Percentiles rank a stretch among this genome's conserved stretches.
phyloP scores from a whole-genome alignment of 2,888 invertebrate genomes.

The Copidosoma aretas region DNA sequence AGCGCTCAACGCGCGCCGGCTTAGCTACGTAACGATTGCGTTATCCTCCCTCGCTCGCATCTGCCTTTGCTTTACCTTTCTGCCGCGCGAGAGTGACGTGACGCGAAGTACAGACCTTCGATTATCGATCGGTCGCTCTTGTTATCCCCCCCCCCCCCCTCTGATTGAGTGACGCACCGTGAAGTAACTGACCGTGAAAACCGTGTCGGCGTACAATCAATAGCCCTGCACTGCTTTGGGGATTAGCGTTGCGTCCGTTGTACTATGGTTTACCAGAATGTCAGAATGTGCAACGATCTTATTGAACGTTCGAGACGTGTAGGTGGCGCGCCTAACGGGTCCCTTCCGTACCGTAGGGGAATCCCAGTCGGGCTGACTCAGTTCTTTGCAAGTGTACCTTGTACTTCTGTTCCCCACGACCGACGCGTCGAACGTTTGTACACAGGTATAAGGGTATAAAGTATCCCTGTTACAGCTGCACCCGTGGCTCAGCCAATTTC shows the following conservation, averaged over 20 bases:
- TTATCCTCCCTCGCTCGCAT: conserved; percentile 17
- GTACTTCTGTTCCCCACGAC: too few relatives aligned
- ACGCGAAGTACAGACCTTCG: not conserved
- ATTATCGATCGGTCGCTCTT: not conserved
- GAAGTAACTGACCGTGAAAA: not conserved
- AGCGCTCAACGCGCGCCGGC: not conserved
- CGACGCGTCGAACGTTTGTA: too few relatives aligned
- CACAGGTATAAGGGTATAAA: too few relatives aligned
- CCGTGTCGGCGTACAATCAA: not conserved
- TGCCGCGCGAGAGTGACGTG: not conserved
- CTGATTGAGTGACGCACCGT: not conserved
- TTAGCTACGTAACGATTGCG: not conserved
- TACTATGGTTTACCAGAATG: too few relatives aligned
- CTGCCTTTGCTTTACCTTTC: not conserved
- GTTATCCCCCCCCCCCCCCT: not conserved
- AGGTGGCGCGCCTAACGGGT: too few relatives aligned
- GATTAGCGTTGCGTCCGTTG: too few relatives aligned
- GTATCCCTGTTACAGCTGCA: not conserved
- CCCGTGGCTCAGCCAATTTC: not conserved
- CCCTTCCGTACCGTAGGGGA: too few relatives aligned
- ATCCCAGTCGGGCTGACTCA: too few relatives aligned
- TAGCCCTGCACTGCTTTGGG: too few relatives aligned
- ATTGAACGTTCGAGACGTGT: too few relatives aligned
- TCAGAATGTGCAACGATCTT: too few relatives aligned
- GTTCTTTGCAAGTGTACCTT: too few relatives aligned